Evolutionary conservation across 2,113 vertebrate species (phyloP), one percentile per base, ranked within the genome.

Genomic region (Phaetusa simplex): DNA sequence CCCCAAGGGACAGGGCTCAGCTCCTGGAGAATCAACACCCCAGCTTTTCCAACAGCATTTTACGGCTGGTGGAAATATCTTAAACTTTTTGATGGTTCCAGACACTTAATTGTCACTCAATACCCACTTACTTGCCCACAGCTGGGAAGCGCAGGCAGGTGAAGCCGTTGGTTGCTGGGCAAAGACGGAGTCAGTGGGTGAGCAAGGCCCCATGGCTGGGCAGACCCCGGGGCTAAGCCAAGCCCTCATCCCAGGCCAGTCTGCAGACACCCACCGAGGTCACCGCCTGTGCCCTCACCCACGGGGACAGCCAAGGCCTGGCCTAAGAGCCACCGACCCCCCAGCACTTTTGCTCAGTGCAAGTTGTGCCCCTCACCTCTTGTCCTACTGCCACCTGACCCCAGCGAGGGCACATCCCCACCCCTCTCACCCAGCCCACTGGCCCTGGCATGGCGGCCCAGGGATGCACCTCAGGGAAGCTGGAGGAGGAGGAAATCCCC

Each of bases 171-270:
- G 30, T 14, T 8, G 2, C 47, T 17, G 49, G 20, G 14, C 64
- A 42, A 42, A 62, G n/a, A 50, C 1, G 2, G 64, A 71, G 17
- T 32, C 6, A 3, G 32, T 2, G 3, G 24, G 26, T 5, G 43
- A 82, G 69, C 8, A 0, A 64, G 34, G 24, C 11, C 10, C 18
- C 18, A 0, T 1, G 2, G n/a, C 19, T 8, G 2, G 9, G 49
- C 69, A 76, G 34, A 40, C 11, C 20, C 55, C 0, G 3, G 58
- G n/a, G 36, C 55, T 19, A n/a, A 45, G 40, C 24, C 2, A 4
- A 80, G 20, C 9, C 22, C 47, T 22, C 20, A 36, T 2, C 4
- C 64, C 65, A 32, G 42, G 20, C 30, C 64, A 24, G 38, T 42
- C 38, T 52, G 30, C 11, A 3, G 38, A 58, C 34, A 55, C 29